These are phyloP conservation scores for Furcifer pardalis DNA, from an alignment of 2,797 vertebrate genomes.

Conservation along the genomic window DNA sequence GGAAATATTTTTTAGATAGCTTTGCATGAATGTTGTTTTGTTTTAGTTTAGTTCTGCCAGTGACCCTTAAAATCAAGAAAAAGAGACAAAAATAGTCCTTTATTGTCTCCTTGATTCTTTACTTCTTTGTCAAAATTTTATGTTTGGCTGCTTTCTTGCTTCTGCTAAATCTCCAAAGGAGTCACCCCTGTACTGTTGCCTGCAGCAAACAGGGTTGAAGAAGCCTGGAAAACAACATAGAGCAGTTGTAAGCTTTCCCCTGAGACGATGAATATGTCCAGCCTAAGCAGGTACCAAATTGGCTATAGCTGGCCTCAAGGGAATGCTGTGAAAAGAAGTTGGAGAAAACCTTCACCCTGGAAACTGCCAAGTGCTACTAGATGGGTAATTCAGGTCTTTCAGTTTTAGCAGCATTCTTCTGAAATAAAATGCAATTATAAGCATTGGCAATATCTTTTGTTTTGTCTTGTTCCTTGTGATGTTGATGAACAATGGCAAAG, in stretches of 20 bases:
- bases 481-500: too few species aligned
- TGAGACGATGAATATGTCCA: conserved; percentile 26
- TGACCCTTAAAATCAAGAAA: conserved; percentile 26
- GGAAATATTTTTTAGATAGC: conserved; percentile 12
- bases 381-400: conserved; percentile 14
- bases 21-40: not conserved
- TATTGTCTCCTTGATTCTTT: conserved; percentile 50
- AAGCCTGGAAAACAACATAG: not conserved
- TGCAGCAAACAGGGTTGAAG: conserved; percentile 43
- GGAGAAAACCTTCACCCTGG: conserved; percentile 34
- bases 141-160: conserved; percentile 49
- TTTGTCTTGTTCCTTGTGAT: not conserved
- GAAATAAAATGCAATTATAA: conserved; percentile 23
- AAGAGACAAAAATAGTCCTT: conserved; percentile 57
- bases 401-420: conserved; percentile 5
- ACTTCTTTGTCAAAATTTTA: conserved; percentile 60
- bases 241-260: conserved; percentile 30
- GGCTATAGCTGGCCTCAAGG: conserved; percentile 26
- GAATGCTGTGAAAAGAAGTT: conserved; percentile 31
- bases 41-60: conserved; percentile 52
- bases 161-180: conserved; percentile 58
- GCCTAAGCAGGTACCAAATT: conserved; percentile 41
- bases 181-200: conserved; percentile 49
- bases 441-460: not conserved
- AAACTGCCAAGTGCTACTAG: conserved; percentile 18